Base-by-base conservation (phyloP, 53 echinoderm and acorn worm genomes). In the Paracentrotus lividus region DNA sequence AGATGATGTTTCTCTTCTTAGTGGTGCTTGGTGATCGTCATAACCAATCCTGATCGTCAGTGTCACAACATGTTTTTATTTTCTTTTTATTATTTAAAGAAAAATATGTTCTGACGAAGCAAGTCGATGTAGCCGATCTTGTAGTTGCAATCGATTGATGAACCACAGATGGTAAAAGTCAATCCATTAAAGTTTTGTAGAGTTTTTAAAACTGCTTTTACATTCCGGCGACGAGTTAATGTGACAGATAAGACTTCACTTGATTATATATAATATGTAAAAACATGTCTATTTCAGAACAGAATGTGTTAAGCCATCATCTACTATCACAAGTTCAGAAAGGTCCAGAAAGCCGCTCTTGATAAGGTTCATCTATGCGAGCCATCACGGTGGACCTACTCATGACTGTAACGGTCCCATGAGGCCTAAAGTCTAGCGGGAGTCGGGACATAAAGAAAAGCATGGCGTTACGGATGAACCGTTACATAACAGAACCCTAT, bases 401-500 rank as follows among this genome's bases (percentile, higher is more conserved):
- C 64, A 64, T 64, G 64, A 64, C 64, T 64, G 31, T 72, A 72
- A 72, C 72, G 72, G 72, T 72, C 2, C 72, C 18, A 20, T 7
- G 6, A 72, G 36, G 18, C 64, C 64, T 31, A 31, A 29, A 31
- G 29, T 64, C 64, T 64, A 64, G 10, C 64, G 64, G 64, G 1
- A 31, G 10, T 64, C 64, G 38, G 72, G 72, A 20, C 40, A 72
- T 20, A 72, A 40, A 72, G n/a, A n/a, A n/a, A n/a, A 10, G 64
- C 29, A 13, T 64, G 64, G 31, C 31, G 40, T 16, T 69, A 36
- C 15, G 16, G 38, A 20, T 40, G 6, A 72, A 72, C 72, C 72
- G 72, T 72, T 72, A 72, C 72, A 72, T 72, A 72, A 72, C 32
- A 72, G 72, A 72, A 36, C 72, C 69, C 15, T 33, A 67, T 34